Base-by-base conservation (phyloP, 92 coral and sea anemone species). In the Plumapathes pennacea region DNA sequence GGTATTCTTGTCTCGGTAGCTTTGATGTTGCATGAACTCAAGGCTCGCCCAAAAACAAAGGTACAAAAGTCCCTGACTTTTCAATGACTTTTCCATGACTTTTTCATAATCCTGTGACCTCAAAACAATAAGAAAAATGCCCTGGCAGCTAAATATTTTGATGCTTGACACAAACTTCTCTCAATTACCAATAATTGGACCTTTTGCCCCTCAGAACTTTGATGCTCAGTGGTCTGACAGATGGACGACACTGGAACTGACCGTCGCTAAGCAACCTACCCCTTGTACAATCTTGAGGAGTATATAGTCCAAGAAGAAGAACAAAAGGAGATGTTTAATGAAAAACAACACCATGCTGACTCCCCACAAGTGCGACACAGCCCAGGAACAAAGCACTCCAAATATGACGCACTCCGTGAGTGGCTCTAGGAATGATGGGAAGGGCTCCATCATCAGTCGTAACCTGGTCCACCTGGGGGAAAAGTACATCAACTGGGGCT, bases 391-490 rank as follows among this genome's bases (percentile, higher is more conserved):
- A 5, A 92, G 17, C 30, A 88, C 23, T 7, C 98, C 98, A 19
- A 82, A 77, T 5, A 89, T 62, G 10, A 71, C 47, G 45, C 89
- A 71, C 48, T 92, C 98, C 25, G 90, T 84, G 18, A 92, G 69
- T 0, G 98, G 98, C 56, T 92, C 98, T 33, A 92, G 71, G 62
- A 77, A 64, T 11, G 96, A 78, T 5, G 85, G 85, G 24, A 92
- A 83, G 1, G 96, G 98, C 71, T 88, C 85, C 98, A 92, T 92
- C 4, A 94, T 84, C 10, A 92, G 77, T 8, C 98, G 96, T 40
- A 92, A 68, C 32, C 98, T 85, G 7, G 98, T 92, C 98, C 98
- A 92, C 46, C 98, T 92, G 25, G 6, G 36, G 34, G 30, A 40
- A 28, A 19, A 27, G 30, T 9, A 24, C n/a, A n/a, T n/a, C n/a